Conservation (phyloP, 2,888 invertebrate species). For the Buathra laborator region DNA sequence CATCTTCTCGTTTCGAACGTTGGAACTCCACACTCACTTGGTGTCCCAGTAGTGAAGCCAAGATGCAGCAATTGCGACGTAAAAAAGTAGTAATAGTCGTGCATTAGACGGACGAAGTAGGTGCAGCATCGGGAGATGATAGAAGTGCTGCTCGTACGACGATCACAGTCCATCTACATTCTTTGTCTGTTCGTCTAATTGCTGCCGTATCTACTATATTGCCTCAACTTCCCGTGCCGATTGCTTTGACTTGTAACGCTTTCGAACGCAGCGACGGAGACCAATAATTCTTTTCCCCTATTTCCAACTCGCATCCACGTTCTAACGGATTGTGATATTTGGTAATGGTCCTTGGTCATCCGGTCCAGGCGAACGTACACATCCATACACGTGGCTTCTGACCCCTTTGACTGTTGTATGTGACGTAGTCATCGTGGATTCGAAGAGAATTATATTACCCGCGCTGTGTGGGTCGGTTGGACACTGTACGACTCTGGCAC, state of each 20-base stretch:
- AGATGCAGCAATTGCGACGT: slow-evolving; percentile 19
- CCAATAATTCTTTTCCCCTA: slow-evolving; percentile 1
- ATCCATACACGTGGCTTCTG: slow-evolving; percentile 35
- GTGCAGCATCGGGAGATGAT: slow-evolving; percentile 20
- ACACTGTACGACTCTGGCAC: slow-evolving; percentile 5
- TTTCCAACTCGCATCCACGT: slow-evolving; percentile 12
- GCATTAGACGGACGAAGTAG: slow-evolving; percentile 55
- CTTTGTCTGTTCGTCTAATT: slow-evolving; percentile 47
- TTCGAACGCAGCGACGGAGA: slow-evolving; percentile 7
- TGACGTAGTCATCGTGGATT: neutral
- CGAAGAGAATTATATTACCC: slow-evolving; percentile 13
- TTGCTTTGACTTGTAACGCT: slow-evolving; percentile 4
- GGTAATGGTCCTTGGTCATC: slow-evolving; percentile 18
- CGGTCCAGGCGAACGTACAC: neutral
- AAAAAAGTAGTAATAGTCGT: slow-evolving; percentile 52
- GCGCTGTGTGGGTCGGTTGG: neutral
- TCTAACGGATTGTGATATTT: slow-evolving; percentile 45
- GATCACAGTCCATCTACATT: slow-evolving; percentile 30
- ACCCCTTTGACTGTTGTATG: slow-evolving; percentile 10
- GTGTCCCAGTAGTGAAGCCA: slow-evolving; percentile 14
- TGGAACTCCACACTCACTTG: neutral
- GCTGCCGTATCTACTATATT: slow-evolving; percentile 18
- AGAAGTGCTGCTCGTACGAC: slow-evolving; percentile 32
- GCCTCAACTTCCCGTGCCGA: neutral
- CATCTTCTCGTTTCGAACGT: neutral